phyloP scores from a whole-genome alignment of 2,888 invertebrate genomes.

The Acanthoscelides obtectus region DNA sequence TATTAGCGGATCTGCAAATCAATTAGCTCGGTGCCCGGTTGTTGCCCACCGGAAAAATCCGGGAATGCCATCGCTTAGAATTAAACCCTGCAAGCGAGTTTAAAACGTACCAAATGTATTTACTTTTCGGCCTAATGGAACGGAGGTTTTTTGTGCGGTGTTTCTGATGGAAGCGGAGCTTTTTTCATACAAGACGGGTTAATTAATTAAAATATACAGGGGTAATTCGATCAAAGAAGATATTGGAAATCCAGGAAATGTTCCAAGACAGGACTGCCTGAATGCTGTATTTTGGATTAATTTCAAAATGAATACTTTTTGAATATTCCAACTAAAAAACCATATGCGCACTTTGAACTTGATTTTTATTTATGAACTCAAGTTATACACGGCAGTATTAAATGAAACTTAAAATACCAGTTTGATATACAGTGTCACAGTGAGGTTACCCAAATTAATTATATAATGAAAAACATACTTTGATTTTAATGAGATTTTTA shows the following conservation, averaged over 20 bases:
- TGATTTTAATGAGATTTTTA: too few species aligned
- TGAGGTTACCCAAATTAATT: too few species aligned
- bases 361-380: too few species aligned
- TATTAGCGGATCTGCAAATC: slow-evolving; percentile 1
- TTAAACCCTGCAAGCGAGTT: background rate
- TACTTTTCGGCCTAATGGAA: background rate
- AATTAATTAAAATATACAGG: background rate
- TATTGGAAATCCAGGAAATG: too few species aligned
- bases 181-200: background rate
- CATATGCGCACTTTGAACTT: too few species aligned
- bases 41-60: background rate
- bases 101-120: background rate
- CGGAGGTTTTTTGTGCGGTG: background rate
- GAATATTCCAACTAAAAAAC: too few species aligned
- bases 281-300: too few species aligned
- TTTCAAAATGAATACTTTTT: background rate
- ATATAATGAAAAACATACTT: too few species aligned
- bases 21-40: background rate
- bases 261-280: too few species aligned
- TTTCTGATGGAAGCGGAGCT: background rate
- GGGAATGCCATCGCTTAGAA: background rate
- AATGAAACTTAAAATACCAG: too few species aligned
- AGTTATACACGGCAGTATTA: too few species aligned
- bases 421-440: too few species aligned
- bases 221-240: background rate